Evolutionary conservation across 92 coral and sea anemone species (phyloP).

Genomic region (Palythoa grandis): DNA sequence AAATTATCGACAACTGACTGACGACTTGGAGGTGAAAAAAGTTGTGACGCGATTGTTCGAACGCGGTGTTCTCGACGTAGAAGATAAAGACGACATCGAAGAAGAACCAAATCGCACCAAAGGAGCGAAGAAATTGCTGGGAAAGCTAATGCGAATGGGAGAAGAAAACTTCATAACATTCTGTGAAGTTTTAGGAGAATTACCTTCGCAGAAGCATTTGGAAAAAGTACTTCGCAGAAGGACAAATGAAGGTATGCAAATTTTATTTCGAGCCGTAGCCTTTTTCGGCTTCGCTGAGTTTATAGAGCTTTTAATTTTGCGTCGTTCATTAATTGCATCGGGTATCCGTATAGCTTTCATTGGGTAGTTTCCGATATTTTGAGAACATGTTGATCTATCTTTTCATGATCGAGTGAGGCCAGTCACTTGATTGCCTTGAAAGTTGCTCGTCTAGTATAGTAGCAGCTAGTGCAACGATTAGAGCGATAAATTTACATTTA

Average conservation of each 20-base stretch:
- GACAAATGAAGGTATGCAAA: background rate
- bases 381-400: too few species aligned
- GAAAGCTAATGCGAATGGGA: constrained; percentile 16
- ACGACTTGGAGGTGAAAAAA: constrained; percentile 5
- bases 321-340: too few species aligned
- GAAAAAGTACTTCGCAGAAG: background rate
- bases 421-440: constrained; percentile 33
- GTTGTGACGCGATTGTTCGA: constrained; percentile 3
- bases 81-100: constrained; percentile 19
- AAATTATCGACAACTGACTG: background rate
- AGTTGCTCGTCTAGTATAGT: background rate
- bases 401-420: constrained; percentile 15
- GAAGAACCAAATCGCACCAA: background rate
- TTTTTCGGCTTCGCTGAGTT: too few species aligned
- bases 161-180: background rate
- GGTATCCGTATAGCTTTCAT: too few species aligned
- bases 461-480: too few species aligned
- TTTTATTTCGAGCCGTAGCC: background rate
- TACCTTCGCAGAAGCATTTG: constrained; percentile 23
- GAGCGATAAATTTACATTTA: too few species aligned
- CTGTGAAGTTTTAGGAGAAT: constrained; percentile 1
- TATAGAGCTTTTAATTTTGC: too few species aligned
- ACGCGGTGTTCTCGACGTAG: constrained; percentile 7
- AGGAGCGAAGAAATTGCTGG: background rate
- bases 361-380: constrained; percentile 5